Percentiles rank a stretch among this genome's conserved stretches.
phyloP scores from a whole-genome alignment of 92 coral and sea anemone species.

The Scolanthus callimorphus region DNA sequence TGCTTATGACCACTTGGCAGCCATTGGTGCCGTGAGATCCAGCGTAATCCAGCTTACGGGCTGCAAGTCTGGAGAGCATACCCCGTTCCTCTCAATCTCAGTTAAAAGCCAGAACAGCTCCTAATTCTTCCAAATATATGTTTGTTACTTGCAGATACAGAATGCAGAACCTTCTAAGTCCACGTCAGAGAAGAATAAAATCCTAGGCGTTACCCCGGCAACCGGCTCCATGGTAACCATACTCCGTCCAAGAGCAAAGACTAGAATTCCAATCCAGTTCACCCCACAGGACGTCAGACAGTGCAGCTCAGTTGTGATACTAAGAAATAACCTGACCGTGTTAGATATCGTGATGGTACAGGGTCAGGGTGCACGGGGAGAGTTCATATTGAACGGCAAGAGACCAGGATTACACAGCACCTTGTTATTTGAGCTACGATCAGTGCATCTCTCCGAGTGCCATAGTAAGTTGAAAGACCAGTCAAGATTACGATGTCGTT shows the following conservation, averaged over 20 bases:
- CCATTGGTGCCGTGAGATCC: no score
- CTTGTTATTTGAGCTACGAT: slow-evolving; percentile 76
- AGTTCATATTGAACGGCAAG: slow-evolving; percentile 85
- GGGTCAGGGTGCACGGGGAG: slow-evolving; percentile 96
- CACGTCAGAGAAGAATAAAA: slow-evolving; percentile 16
- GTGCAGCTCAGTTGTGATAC: slow-evolving; percentile 72
- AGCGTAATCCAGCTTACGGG: no score
- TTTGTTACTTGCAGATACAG: no score
- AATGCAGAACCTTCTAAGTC: no score
- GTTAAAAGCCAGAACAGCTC: no score
- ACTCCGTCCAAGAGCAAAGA: slow-evolving; percentile 79
- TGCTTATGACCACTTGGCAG: no score
- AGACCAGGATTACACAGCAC: slow-evolving; percentile 88
- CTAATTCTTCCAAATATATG: no score
- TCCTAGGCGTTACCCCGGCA: slow-evolving; percentile 57
- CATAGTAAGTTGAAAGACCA: slow-evolving; percentile 84
- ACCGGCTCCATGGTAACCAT: slow-evolving; percentile 60
- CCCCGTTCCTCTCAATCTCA: no score
- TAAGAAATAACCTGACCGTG: slow-evolving; percentile 93
- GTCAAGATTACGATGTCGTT: no score
- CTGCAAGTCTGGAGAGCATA: no score
- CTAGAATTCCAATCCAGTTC: slow-evolving; percentile 76
- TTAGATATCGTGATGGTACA: slow-evolving; percentile 85
- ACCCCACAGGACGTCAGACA: slow-evolving; percentile 81
- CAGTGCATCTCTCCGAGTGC: slow-evolving; percentile 82